Evolutionary conservation across 2,113 vertebrate genomes (phyloP).

Genomic region (Thunnus thynnus): DNA sequence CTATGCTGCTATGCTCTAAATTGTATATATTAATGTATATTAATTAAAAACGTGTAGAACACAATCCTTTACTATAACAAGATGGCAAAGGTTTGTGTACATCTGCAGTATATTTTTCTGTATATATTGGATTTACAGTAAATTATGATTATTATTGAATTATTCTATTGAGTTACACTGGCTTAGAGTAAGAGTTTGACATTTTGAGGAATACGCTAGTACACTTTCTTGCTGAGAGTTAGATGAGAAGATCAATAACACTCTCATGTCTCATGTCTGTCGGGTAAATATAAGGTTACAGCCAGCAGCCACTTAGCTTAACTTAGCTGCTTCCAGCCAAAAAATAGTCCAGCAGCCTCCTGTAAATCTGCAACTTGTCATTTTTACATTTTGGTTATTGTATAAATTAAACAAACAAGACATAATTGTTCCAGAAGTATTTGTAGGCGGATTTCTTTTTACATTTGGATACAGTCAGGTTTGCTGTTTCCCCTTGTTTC

Average conservation of each 20-base stretch:
- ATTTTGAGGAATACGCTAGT: background rate
- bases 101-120: background rate
- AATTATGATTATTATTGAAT: background rate
- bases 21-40: too few species aligned
- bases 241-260: background rate
- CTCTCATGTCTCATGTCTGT: background rate
- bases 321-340: background rate
- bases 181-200: background rate
- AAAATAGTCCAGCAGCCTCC: too few species aligned
- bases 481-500: too few species aligned
- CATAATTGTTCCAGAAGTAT: constrained; percentile 3
- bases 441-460: background rate
- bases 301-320: background rate
- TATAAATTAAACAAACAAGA: background rate
- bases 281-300: background rate
- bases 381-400: background rate
- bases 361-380: background rate
- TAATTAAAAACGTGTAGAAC: too few species aligned
- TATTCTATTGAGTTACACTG: background rate
- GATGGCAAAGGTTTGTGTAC: too few species aligned
- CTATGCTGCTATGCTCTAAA: background rate
- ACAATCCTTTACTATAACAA: too few species aligned
- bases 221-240: background rate
- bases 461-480: background rate
- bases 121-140: background rate